Base-by-base conservation (phyloP, 2,113 vertebrate species). In the Platycercus adscitus region DNA sequence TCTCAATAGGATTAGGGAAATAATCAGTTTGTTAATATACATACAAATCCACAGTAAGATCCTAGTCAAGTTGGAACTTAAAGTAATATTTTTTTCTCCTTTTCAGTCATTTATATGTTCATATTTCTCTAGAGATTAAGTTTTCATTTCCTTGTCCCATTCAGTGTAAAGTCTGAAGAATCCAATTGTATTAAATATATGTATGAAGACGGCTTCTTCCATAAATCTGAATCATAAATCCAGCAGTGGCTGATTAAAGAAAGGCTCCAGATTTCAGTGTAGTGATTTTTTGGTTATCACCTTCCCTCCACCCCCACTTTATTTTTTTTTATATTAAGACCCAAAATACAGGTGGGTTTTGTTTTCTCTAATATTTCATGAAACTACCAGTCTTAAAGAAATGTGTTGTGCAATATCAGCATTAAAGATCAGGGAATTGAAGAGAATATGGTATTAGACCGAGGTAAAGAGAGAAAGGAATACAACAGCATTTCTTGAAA, bases 71-170 rank as follows among this genome's bases (percentile, higher is more conserved):
- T 13, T 75, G 35, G 35, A 94, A 85, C 78, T 71, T 75, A 93
- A 85, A 91, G n/a, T 3, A 56, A 63, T 69, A 19, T 12, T 47
- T 53, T 78, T 91, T 77, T 12, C 14, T 84, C 21, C 41, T 84
- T 78, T 81, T 84, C n/a, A 66, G 8, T 78, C 7, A 7, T 20
- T 39, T 20, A 11, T 39, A 37, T 63, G 80, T 71, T 41, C 33
- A 44, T 41, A 81, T 78, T 71, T 81, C 61, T 79, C 46, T 41
- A 53, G 41, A 78, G 35, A 50, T 64, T 86, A 80, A 69, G 13
- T 39, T 93, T 94, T 81, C 23, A 50, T 93, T 93, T 87, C 65
- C 64, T 96, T 84, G 9, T 66, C 31, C 44, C 21, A 73, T 37
- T 73, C 69, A 89, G n/a, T 0, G 0, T 4, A 39, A 86, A 83